Percentiles rank a stretch among this genome's conserved stretches.
Conservation (phyloP, 2,113 vertebrate genomes). For the Gymnorhina tibicen region DNA sequence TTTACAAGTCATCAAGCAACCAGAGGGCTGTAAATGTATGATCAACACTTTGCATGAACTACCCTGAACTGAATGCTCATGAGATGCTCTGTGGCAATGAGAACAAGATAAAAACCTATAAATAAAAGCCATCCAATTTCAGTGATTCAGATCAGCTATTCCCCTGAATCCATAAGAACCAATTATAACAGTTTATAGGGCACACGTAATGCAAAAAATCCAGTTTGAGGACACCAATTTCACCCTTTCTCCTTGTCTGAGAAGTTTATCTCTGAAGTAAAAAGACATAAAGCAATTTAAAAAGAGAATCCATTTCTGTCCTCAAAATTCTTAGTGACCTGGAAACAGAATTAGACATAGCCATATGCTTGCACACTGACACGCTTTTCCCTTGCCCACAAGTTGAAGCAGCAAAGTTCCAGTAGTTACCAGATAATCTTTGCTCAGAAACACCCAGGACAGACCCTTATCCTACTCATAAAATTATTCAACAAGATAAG, state of each 20-base stretch:
- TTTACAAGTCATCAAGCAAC: conserved; percentile 32
- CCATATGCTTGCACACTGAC: background rate
- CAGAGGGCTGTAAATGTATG: conserved; percentile 5
- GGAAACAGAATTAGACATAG: background rate
- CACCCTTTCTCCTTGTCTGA: conserved; percentile 3
- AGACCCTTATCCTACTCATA: background rate
- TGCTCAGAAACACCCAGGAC: background rate
- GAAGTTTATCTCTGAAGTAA: background rate
- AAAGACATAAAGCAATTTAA: background rate
- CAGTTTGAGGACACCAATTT: conserved; percentile 13
- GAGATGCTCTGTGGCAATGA: conserved; percentile 26
- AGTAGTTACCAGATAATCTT: background rate
- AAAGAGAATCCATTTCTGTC: background rate
- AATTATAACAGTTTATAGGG: conserved; percentile 45
- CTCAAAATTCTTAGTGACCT: conserved; percentile 9
- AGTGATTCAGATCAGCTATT: conserved; percentile 48
- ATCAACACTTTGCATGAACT: conserved; percentile 4
- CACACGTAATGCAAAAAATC: background rate
- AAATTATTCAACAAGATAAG: background rate
- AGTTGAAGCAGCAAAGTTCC: background rate
- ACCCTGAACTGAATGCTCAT: conserved; percentile 4
- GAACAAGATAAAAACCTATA: conserved; percentile 40
- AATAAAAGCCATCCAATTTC: conserved; percentile 54
- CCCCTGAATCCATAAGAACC: conserved; percentile 8
- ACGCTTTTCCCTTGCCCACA: background rate